These are phyloP conservation scores for Distichodus sexfasciatus DNA, from an alignment of 2,797 vertebrate genomes.

Conservation along the genomic window DNA sequence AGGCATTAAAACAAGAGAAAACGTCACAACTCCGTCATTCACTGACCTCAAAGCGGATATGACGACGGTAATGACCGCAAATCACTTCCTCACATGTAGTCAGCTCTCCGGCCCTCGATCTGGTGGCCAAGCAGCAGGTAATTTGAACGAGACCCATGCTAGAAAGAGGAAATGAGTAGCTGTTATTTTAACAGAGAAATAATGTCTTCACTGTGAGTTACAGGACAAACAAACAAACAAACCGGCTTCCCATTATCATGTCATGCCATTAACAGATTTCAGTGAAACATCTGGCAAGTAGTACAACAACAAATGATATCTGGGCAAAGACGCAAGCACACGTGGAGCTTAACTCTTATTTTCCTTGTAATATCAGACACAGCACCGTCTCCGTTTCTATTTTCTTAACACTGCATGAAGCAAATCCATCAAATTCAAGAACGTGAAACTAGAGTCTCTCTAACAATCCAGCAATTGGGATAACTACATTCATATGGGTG, in stretches of 20 bases:
- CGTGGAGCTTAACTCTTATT: slow-evolving; percentile 36
- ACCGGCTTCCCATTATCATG: too few relatives aligned
- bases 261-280: too few relatives aligned
- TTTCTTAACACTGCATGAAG: slow-evolving; percentile 64
- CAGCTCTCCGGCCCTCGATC: neutral
- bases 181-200: too few relatives aligned
- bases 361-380: slow-evolving; percentile 47
- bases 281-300: neutral
- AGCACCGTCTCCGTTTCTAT: slow-evolving; percentile 60
- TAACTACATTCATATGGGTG: slow-evolving; percentile 69
- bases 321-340: slow-evolving; percentile 24
- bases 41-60: neutral
- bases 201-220: too few relatives aligned
- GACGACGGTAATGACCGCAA: neutral
- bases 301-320: neutral
- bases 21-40: neutral
- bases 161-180: too few relatives aligned
- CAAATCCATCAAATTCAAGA: slow-evolving; percentile 64
- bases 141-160: neutral
- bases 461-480: slow-evolving; percentile 60
- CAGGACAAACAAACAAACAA: too few relatives aligned
- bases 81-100: neutral
- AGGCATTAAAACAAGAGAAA: neutral
- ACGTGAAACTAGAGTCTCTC: slow-evolving; percentile 67
- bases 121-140: too few relatives aligned